phyloP scores from a whole-genome alignment of 2,888 invertebrate species.

The Megalurothrips usitatus region DNA sequence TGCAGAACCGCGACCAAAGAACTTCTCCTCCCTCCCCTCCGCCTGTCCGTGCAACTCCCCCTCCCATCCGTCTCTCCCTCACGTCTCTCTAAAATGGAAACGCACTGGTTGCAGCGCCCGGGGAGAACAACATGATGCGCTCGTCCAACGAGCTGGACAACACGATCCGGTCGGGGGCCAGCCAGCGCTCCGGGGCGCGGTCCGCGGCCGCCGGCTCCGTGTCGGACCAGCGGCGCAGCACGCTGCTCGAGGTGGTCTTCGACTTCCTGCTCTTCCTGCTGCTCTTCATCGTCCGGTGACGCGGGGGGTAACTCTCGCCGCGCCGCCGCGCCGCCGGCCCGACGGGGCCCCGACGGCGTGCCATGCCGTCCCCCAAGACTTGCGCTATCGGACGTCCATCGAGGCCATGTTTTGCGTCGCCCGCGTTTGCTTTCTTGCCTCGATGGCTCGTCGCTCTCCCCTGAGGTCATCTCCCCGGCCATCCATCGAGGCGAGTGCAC shows the following conservation, averaged over 20 bases:
- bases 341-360: not conserved
- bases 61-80: too few species aligned
- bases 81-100: not conserved
- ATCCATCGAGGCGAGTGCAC: slow-evolving; percentile 5
- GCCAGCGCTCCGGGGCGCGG: slow-evolving; percentile 1
- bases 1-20: too few species aligned
- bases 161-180: slow-evolving; percentile 8
- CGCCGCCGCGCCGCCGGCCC: not conserved
- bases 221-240: slow-evolving; percentile 12
- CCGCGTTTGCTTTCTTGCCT: not conserved
- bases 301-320: not conserved
- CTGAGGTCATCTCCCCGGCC: not conserved
- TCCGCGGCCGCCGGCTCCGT: not conserved
- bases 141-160: slow-evolving; percentile 18
- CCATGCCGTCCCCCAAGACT: not conserved
- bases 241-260: slow-evolving; percentile 19
- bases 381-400: not conserved
- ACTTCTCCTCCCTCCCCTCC: too few species aligned
- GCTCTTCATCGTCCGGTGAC: slow-evolving; percentile 22
- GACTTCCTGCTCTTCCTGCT: slow-evolving; percentile 15
- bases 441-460: too few species aligned
- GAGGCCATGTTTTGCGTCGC: not conserved
- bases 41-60: too few species aligned
- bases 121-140: slow-evolving; percentile 22
- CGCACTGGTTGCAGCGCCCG: not conserved